These are phyloP conservation scores for Perodicticus potto DNA, from an alignment of 2,797 vertebrate genomes.

Conservation along the genomic window DNA sequence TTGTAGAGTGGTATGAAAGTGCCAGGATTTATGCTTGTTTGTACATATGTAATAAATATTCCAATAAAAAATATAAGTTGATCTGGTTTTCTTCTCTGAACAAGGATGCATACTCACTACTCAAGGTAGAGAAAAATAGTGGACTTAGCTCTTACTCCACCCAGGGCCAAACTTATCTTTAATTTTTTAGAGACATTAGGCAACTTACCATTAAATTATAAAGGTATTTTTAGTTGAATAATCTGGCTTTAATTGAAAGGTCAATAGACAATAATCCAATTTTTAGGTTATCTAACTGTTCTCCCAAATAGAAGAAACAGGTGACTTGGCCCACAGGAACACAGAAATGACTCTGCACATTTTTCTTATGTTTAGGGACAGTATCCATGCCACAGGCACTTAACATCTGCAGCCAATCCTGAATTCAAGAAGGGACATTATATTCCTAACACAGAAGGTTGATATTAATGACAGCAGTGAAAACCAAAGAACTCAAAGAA, in stretches of 20 bases:
- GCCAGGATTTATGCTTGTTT: background rate
- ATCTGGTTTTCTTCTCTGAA: background rate
- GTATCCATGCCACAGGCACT: background rate
- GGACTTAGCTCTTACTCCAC: background rate
- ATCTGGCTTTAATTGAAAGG: conserved; percentile 42
- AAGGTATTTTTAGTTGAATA: conserved; percentile 60
- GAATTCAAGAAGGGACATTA: conserved; percentile 22
- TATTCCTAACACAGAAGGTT: conserved; percentile 45
- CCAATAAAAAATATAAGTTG: background rate
- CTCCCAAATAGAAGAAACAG: conserved; percentile 71
- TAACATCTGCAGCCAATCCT: conserved; percentile 48
- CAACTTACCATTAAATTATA: conserved; percentile 9
- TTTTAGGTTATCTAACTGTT: conserved; percentile 64
- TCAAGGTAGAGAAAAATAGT: background rate
- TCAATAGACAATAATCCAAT: conserved; percentile 58
- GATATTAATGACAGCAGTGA: conserved; percentile 46
- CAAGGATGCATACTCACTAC: background rate
- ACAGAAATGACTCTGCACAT: conserved; percentile 75
- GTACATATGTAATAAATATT: background rate
- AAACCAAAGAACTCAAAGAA: conserved; percentile 3
- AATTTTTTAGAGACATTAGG: conserved; percentile 49
- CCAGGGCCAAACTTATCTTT: background rate
- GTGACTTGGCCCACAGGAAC: conserved; percentile 63
- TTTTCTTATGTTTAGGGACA: conserved; percentile 56
- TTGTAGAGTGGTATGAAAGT: background rate